Percentiles rank a stretch among this genome's conserved stretches.
Evolutionary conservation across 2,888 invertebrate genomes (phyloP).

Genomic region (Hesperia comma): DNA sequence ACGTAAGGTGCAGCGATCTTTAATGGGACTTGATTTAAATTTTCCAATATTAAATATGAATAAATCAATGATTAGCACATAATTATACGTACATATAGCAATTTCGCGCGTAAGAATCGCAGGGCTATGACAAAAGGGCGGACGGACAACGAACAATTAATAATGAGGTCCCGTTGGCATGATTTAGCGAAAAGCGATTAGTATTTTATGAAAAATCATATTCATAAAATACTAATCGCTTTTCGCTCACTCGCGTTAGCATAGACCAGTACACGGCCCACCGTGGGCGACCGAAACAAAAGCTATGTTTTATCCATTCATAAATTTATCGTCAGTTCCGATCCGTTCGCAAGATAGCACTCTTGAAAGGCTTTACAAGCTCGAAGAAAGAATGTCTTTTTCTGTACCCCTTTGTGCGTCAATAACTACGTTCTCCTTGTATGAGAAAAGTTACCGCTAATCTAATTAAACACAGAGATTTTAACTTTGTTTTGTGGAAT

Average conservation of each 20-base stretch:
- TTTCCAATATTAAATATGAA: too few relatives aligned
- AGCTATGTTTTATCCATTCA: conserved; percentile 50
- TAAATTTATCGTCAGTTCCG: conserved; percentile 47
- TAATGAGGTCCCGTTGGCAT: too few relatives aligned
- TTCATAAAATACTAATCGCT: background rate
- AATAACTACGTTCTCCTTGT: conserved; percentile 17
- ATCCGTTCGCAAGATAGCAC: conserved; percentile 44
- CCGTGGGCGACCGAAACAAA: conserved; percentile 54
- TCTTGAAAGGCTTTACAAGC: conserved; percentile 38
- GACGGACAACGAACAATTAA: too few relatives aligned
- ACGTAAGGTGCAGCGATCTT: too few relatives aligned
- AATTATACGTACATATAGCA: too few relatives aligned
- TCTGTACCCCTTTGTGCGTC: conserved; percentile 29
- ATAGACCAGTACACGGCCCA: conserved; percentile 27
- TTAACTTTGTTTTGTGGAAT: conserved; percentile 9
- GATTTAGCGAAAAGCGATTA: too few relatives aligned
- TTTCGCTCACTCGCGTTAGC: background rate
- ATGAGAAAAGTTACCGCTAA: conserved; percentile 19
- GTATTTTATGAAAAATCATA: too few relatives aligned
- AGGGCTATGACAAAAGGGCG: too few relatives aligned
- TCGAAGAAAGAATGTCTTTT: conserved; percentile 35
- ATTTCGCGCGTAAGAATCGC: too few relatives aligned
- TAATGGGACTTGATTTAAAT: too few relatives aligned
- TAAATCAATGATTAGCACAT: too few relatives aligned
- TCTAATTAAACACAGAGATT: conserved; percentile 16